Evolutionary conservation across 2,113 vertebrate genomes (phyloP).

Genomic region (Ophthalmolycus amberensis): DNA sequence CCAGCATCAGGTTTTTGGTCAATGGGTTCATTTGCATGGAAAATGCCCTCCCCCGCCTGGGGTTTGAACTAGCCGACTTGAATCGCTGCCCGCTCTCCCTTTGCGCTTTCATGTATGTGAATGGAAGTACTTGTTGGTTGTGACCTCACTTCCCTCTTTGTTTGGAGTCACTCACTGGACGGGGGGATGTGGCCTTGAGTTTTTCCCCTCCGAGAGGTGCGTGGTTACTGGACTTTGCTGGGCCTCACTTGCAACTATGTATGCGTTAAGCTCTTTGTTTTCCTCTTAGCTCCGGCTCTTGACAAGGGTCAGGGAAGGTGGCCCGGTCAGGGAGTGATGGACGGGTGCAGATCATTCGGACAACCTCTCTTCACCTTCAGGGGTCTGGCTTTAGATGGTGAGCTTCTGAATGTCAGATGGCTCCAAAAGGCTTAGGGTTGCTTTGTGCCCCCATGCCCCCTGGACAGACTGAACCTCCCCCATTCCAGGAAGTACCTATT

Average conservation of each 20-base stretch:
- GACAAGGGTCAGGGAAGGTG: conserved; percentile 66
- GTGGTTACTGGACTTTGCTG: conserved; percentile 45
- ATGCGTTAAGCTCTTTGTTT: conserved; percentile 53
- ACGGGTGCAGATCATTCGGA: conserved; percentile 54
- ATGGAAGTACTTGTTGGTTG: conserved; percentile 80
- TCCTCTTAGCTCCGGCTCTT: conserved; percentile 31
- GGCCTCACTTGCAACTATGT: conserved; percentile 24
- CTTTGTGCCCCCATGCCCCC: conserved; percentile 44
- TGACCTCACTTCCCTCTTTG: conserved; percentile 81
- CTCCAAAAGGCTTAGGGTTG: conserved; percentile 65
- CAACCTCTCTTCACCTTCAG: conserved; percentile 63
- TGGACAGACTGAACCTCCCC: conserved; percentile 29
- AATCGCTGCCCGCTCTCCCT: conserved; percentile 72
- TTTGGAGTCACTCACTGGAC: conserved; percentile 77
- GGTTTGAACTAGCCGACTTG: conserved; percentile 80
- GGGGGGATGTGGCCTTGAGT: conserved; percentile 71
- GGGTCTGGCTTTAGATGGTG: conserved; percentile 41
- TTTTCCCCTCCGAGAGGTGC: conserved; percentile 53
- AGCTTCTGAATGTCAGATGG: conserved; percentile 57
- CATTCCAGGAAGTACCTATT: conserved; percentile 54
- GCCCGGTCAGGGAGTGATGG: conserved; percentile 58
- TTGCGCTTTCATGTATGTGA: conserved; percentile 82
- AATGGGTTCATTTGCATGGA: conserved; percentile 81
- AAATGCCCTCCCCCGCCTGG: conserved; percentile 74
- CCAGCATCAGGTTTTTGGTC: conserved; percentile 72